phyloP scores from a whole-genome alignment of 2,113 vertebrate species.

The Willisornis vidua region DNA sequence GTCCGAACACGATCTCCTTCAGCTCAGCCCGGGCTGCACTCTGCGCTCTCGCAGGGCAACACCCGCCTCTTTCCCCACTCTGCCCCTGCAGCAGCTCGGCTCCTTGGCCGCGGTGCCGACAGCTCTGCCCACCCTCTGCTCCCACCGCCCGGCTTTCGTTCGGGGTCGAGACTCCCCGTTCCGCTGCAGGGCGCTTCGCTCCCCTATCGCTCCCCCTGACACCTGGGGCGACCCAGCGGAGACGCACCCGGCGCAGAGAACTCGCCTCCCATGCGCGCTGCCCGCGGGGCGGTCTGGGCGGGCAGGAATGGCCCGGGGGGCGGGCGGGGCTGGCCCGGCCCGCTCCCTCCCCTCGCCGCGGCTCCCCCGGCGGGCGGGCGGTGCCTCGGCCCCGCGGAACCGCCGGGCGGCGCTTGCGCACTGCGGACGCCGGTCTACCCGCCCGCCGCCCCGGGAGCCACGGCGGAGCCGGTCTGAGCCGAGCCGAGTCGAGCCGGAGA shows the following conservation, averaged over 20 bases:
- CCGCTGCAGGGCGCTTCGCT: background rate
- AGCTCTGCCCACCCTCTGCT: no score
- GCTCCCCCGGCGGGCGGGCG: background rate
- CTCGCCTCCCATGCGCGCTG: background rate
- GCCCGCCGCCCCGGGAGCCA: background rate
- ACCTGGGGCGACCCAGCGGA: background rate
- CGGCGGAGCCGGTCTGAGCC: background rate
- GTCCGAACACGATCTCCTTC: accelerated
- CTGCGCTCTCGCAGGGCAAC: background rate
- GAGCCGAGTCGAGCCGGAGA: background rate
- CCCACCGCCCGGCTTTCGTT: background rate
- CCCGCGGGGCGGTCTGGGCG: no score
- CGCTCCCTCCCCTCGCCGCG: no score
- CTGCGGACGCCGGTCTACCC: background rate
- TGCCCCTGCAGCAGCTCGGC: accelerated
- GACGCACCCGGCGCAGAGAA: no score
- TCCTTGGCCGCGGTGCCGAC: accelerated
- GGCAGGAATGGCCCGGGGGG: no score
- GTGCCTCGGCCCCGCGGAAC: background rate
- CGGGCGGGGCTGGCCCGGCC: no score
- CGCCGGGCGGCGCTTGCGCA: conserved; percentile 32
- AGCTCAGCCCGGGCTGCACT: background rate
- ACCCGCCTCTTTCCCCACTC: accelerated
- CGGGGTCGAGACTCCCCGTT: no score
- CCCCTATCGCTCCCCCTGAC: background rate